Evolutionary conservation across 2,113 vertebrate species (phyloP).

Genomic region (Catharus fuscescens): DNA sequence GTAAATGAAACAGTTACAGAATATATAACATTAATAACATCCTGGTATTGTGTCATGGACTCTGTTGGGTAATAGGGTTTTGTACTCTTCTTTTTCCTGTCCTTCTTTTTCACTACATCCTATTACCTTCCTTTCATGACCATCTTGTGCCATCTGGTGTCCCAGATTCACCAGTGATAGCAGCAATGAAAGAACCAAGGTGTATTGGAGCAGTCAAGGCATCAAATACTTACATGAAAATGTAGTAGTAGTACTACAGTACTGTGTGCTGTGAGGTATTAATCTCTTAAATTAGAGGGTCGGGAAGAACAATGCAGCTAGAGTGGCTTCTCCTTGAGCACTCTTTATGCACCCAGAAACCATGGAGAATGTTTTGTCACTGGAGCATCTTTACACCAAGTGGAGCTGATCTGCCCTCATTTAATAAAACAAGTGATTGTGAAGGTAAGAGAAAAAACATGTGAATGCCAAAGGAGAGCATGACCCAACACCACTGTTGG

Average conservation of each 20-base stretch:
- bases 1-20: background rate
- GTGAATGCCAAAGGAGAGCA: background rate
- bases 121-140: background rate
- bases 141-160: constrained; percentile 14
- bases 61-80: background rate
- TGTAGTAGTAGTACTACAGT: background rate
- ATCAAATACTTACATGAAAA: background rate
- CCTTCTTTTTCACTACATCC: background rate
- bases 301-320: background rate
- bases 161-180: background rate
- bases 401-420: background rate
- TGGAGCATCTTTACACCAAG: background rate
- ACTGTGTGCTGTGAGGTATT: background rate
- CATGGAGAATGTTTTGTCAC: background rate
- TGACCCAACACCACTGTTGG: background rate
- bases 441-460: background rate
- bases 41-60: background rate
- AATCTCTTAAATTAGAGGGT: background rate
- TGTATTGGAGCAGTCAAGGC: background rate
- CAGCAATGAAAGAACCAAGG: background rate
- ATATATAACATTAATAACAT: background rate
- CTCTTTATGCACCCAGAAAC: background rate
- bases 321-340: background rate
- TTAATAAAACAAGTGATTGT: background rate
- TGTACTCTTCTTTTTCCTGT: background rate